Base-by-base conservation (phyloP, 2,113 vertebrate species). In the Cynocephalus volans region DNA sequence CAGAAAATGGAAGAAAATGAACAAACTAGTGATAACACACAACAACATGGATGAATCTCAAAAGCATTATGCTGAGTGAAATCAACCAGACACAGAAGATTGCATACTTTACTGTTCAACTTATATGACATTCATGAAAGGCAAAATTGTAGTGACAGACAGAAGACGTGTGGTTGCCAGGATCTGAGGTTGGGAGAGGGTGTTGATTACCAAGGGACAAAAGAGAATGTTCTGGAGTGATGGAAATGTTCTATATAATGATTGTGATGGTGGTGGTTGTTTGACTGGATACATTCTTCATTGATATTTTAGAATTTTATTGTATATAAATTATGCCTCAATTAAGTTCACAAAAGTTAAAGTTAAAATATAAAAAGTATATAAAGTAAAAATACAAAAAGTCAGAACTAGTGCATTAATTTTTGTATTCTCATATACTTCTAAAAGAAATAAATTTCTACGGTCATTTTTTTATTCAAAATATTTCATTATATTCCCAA, bases 1-100 rank as follows among this genome's bases (percentile, higher is more conserved):
- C 26, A 65, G 36, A 65, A 93, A 88, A 75, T 69, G 48, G 58
- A 90, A 95, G 93, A 90, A 97, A 60, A 73, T 67, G 45, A 97
- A 21, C 33, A 95, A 77, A 62, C 21, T 13, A 80, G 11, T 75
- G 33, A 81, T 86, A 81, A 93, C 0, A 73, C 14, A 54, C 76
- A 84, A 60, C 9, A 45, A 64, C 4, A 65, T 79, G 2, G 14
- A 64, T 96, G 28, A 83, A 72, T 83, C 33, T 94, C 69, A n/a
- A 76, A 96, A 60, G 31, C 31, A 87, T 67, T 77, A 64, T 83
- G 26, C 70, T 77, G 60, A 18, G 18, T 33, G 33, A 94, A 87
- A 70, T 45, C 87, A 94, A 1, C 36, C 52, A 70, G 79, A 77
- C 9, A 58, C 15, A 69, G 21, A 89, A 85, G 26, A 58, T 17